phyloP scores from a whole-genome alignment of 2,797 vertebrate genomes.

The Enteromius trimaculatus region DNA sequence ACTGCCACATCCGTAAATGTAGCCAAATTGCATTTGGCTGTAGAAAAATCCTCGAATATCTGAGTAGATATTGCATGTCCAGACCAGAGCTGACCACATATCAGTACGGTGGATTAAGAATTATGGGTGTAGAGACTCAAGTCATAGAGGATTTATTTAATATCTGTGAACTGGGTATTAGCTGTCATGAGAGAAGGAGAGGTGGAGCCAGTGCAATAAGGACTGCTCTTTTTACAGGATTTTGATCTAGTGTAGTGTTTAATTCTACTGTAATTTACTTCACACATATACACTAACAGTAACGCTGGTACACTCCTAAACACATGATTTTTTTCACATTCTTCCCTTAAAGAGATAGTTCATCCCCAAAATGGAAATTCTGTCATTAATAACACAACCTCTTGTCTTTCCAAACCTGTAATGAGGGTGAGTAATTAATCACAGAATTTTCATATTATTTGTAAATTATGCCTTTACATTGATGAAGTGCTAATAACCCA shows the following conservation, averaged over 20 bases:
- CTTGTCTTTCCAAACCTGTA: background rate
- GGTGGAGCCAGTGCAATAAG: background rate
- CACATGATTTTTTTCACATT: slow-evolving; percentile 1
- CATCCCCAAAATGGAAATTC: background rate
- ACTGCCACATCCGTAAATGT: slow-evolving; percentile 33
- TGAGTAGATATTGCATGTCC: slow-evolving; percentile 24
- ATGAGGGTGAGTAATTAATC: background rate
- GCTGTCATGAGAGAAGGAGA: slow-evolving; percentile 9
- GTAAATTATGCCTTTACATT: background rate
- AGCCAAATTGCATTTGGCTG: slow-evolving; percentile 30
- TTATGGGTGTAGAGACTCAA: slow-evolving; percentile 26
- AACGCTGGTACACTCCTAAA: background rate
- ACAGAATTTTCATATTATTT: background rate
- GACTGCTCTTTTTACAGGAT: slow-evolving; percentile 1
- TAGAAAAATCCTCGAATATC: slow-evolving; percentile 16
- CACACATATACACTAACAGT: slow-evolving; percentile 5
- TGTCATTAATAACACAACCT: background rate
- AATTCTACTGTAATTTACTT: background rate
- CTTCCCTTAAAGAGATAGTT: background rate
- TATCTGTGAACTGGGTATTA: slow-evolving; percentile 26
- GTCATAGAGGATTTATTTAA: slow-evolving; percentile 37
- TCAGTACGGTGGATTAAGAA: slow-evolving; percentile 38
- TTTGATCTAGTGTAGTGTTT: slow-evolving; percentile 11
- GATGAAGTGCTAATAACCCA: background rate
- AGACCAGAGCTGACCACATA: slow-evolving; percentile 33